Conservation (phyloP, 2,888 invertebrate species). For the Leptinotarsa rubiginosa region DNA sequence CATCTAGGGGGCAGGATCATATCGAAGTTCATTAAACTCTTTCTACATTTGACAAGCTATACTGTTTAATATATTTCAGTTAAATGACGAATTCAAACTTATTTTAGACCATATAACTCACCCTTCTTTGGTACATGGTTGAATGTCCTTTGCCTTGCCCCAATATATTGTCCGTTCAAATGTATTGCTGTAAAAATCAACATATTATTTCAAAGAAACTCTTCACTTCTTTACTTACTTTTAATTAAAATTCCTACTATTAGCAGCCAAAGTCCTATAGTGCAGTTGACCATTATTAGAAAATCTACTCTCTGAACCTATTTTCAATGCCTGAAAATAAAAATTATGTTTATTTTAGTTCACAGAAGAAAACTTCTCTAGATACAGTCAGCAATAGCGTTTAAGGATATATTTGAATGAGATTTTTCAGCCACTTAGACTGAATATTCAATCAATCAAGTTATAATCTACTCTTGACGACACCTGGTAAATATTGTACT, state of each 20-base stretch:
- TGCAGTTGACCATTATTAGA: slow-evolving; percentile 40
- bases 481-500: too few species aligned
- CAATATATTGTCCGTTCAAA: slow-evolving; percentile 48
- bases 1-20: too few species aligned
- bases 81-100: too few species aligned
- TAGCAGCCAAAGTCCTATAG: slow-evolving; percentile 42
- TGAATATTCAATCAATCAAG: too few species aligned
- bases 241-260: slow-evolving; percentile 41
- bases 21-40: too few species aligned
- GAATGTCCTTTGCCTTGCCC: slow-evolving; percentile 55
- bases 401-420: too few species aligned
- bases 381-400: too few species aligned
- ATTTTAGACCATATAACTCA: slow-evolving; percentile 40
- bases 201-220: not conserved
- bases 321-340: slow-evolving; percentile 26
- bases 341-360: not conserved
- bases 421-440: not conserved
- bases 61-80: too few species aligned
- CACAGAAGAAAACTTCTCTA: too few species aligned
- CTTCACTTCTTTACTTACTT: slow-evolving; percentile 41
- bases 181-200: slow-evolving; percentile 35
- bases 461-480: too few species aligned
- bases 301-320: slow-evolving; percentile 7
- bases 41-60: too few species aligned
- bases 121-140: slow-evolving; percentile 57